A percentile compares a stretch with the other conserved stretches of the same genome.
phyloP scores from a whole-genome alignment of 2,797 vertebrate genomes.

The Falco biarmicus region DNA sequence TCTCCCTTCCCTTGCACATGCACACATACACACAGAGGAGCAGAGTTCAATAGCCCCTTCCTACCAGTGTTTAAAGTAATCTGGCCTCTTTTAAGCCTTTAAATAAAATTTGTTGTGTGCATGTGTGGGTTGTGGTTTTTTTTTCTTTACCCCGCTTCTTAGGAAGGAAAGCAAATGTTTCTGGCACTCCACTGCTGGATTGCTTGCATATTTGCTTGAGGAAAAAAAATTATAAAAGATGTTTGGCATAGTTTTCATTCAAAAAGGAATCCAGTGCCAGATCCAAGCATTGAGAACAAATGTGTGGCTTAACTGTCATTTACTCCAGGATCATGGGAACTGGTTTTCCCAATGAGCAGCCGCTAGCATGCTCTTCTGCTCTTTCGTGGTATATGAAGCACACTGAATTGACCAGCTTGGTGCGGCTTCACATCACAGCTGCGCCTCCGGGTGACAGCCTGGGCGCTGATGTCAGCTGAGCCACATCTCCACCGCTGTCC shows the following conservation, averaged over 20 bases:
- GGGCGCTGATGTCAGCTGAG: neutral
- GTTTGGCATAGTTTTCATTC: constrained; percentile 75
- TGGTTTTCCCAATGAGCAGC: constrained; percentile 30
- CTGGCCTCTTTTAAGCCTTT: neutral
- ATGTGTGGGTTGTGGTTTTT: neutral
- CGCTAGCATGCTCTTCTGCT: neutral
- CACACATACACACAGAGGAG: neutral
- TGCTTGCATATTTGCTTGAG: constrained; percentile 63
- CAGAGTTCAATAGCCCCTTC: neutral
- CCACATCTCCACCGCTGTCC: neutral
- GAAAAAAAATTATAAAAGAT: constrained; percentile 59
- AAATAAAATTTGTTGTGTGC: constrained; percentile 11
- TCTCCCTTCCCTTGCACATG: neutral
- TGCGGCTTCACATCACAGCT: neutral
- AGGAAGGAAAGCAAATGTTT: constrained; percentile 53
- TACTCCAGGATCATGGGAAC: constrained; percentile 73
- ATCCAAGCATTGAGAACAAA: constrained; percentile 68
- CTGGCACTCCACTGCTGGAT: constrained; percentile 50
- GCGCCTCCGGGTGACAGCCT: neutral
- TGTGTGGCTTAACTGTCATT: constrained; percentile 64
- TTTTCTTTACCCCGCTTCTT: constrained; percentile 16
- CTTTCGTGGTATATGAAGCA: neutral
- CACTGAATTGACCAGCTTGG: neutral
- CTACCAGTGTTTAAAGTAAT: neutral
- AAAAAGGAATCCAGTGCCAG: constrained; percentile 65